phyloP scores from a whole-genome alignment of 2,888 invertebrate species.

The Exephanes ischioxanthus region DNA sequence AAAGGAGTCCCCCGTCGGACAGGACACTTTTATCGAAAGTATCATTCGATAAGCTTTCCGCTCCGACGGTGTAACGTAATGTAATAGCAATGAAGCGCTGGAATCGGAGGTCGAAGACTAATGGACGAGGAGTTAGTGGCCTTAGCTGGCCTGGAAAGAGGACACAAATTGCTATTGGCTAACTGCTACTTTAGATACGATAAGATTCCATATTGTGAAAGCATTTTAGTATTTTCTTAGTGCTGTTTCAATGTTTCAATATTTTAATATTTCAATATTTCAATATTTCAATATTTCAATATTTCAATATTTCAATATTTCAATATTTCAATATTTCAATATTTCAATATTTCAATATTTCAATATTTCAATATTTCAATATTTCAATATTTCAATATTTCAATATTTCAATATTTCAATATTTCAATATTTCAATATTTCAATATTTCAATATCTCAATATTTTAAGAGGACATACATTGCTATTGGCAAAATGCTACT shows the following conservation, averaged over 20 bases:
- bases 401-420: no score
- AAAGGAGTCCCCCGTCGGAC: neutral
- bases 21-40: constrained; percentile 2
- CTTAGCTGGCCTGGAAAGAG: neutral
- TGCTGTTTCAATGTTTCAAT: no score
- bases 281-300: no score
- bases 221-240: no score
- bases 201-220: neutral
- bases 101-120: constrained; percentile 18
- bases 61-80: neutral
- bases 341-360: no score
- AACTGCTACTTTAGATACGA: neutral
- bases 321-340: no score
- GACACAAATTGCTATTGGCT: neutral
- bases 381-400: no score
- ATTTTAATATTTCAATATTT: no score
- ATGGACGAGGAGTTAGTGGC: constrained; percentile 5
- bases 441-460: no score
- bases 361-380: no score
- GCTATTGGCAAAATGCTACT: neutral
- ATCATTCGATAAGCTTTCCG: constrained; percentile 14
- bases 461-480: neutral
- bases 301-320: no score
- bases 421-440: no score
- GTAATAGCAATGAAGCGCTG: neutral